A percentile compares a stretch with the other conserved stretches of the same genome.
These are phyloP conservation scores for Numenius arquata DNA, from an alignment of 2,113 vertebrate genomes.

Conservation along the genomic window DNA sequence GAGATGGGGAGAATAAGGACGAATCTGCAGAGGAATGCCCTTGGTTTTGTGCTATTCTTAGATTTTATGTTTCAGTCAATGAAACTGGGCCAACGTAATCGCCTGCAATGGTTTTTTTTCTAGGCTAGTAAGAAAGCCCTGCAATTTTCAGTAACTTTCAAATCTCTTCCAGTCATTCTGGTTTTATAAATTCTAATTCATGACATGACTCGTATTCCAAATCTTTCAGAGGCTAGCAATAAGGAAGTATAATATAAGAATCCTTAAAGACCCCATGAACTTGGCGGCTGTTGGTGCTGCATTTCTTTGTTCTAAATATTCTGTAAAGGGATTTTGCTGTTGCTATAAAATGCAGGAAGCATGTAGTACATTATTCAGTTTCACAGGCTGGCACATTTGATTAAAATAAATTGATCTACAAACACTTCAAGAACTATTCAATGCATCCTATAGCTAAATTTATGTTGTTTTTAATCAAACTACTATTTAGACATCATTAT, in stretches of 20 bases:
- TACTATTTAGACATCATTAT: background rate
- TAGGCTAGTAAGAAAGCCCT: background rate
- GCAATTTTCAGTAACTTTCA: background rate
- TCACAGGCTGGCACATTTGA: background rate
- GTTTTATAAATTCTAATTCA: background rate
- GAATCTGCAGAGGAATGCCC: background rate
- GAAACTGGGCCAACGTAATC: background rate
- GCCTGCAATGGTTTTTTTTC: background rate
- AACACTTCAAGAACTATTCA: background rate
- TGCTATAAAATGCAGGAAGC: background rate
- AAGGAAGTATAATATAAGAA: background rate
- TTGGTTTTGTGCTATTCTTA: background rate
- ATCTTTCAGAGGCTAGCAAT: background rate
- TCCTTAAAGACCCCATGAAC: background rate
- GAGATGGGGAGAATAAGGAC: background rate
- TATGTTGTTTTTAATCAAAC: background rate
- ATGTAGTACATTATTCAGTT: background rate
- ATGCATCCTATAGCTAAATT: background rate
- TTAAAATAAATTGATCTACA: background rate
- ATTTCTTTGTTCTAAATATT: background rate
- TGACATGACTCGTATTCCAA: background rate
- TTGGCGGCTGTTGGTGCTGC: background rate
- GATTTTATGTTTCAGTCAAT: background rate
- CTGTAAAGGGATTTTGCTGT: background rate
- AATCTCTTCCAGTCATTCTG: background rate